Conservation (phyloP, 2,797 vertebrate genomes). For the Morelia viridis region DNA sequence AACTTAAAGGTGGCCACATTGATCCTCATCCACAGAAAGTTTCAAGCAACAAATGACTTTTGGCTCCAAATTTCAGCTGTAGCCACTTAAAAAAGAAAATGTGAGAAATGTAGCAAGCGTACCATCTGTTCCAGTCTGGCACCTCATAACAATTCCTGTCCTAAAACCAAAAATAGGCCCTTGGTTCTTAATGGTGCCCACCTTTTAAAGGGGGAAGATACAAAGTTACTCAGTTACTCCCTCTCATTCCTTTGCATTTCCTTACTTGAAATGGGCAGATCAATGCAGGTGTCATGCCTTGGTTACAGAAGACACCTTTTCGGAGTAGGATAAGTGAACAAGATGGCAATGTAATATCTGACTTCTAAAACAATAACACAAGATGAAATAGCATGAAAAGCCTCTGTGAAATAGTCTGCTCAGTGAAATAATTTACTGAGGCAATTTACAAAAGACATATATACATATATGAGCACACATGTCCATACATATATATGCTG, state of each 20-base stretch:
- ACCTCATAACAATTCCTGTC: constrained; percentile 38
- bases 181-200: constrained; percentile 25
- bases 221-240: background rate
- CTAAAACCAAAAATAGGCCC: constrained; percentile 8
- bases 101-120: constrained; percentile 13
- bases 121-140: constrained; percentile 24
- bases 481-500: constrained; percentile 27
- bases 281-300: constrained; percentile 38
- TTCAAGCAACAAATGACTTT: background rate
- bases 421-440: constrained; percentile 64
- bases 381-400: constrained; percentile 62
- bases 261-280: constrained; percentile 42
- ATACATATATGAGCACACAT: background rate
- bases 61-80: constrained; percentile 26
- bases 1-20: background rate
- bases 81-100: constrained; percentile 52
- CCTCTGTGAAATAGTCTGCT: constrained; percentile 53
- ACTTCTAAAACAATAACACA: constrained; percentile 58
- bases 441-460: constrained; percentile 44
- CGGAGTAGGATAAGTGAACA: background rate
- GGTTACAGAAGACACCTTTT: constrained; percentile 38
- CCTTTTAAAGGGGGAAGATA: constrained; percentile 21
- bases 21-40: background rate
- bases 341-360: constrained; percentile 56
- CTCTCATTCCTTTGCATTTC: background rate